Percentiles rank a stretch among this genome's conserved stretches.
phyloP scores from a whole-genome alignment of 2,797 vertebrate genomes.

The Gymnopithys bicolor region DNA sequence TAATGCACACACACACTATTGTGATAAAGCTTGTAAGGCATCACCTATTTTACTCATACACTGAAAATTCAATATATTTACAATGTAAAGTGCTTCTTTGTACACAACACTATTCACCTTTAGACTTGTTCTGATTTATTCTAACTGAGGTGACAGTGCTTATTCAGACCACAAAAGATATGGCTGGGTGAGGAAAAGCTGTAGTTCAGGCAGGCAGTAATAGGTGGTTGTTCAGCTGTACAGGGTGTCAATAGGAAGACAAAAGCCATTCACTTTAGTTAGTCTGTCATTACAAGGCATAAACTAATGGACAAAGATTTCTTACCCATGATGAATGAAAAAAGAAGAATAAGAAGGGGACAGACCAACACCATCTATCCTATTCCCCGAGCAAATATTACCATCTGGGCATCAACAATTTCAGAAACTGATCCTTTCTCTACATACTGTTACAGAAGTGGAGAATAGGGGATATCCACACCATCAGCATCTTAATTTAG shows the following conservation, averaged over 20 bases:
- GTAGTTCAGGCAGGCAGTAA: background rate
- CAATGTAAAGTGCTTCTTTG: background rate
- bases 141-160: background rate
- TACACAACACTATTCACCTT: background rate
- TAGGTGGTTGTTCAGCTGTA: background rate
- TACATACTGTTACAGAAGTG: background rate
- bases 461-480: background rate
- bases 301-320: background rate
- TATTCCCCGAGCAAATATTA: accelerated
- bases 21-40: background rate
- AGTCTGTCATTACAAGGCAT: background rate
- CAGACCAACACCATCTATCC: accelerated
- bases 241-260: background rate
- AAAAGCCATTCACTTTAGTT: background rate
- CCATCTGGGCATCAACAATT: background rate
- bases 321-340: background rate
- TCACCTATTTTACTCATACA: background rate
- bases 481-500: background rate
- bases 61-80: background rate
- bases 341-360: background rate
- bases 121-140: background rate
- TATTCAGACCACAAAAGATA: background rate
- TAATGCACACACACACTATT: background rate
- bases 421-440: background rate
- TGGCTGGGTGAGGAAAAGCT: background rate